Evolutionary conservation across 2,888 invertebrate species (phyloP).

Genomic region (Eumacrocentrus americanus): DNA sequence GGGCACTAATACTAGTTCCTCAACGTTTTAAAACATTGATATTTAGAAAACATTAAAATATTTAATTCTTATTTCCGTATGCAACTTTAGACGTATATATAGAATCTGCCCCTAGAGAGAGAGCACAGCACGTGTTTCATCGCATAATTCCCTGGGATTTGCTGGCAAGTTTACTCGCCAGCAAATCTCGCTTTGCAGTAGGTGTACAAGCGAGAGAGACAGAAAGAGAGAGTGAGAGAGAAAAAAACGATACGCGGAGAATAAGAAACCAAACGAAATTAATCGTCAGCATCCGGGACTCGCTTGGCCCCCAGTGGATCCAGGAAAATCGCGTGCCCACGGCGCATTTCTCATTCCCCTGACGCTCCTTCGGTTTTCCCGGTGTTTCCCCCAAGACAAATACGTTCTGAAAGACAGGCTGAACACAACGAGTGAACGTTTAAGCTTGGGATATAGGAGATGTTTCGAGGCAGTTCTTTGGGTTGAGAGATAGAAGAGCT

Average conservation of each 20-base stretch:
- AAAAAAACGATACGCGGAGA: constrained; percentile 13
- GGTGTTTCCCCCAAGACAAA: not conserved
- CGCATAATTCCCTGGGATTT: constrained; percentile 12
- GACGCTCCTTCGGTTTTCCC: not conserved
- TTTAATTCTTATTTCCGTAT: no score
- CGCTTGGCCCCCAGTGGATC: not conserved
- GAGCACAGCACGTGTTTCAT: not conserved
- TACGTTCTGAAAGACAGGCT: not conserved
- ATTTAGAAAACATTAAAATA: no score
- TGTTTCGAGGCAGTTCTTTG: no score
- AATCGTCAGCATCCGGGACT: constrained; percentile 24
- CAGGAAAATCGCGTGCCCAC: constrained; percentile 4
- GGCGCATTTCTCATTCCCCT: constrained; percentile 14
- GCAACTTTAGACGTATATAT: no score
- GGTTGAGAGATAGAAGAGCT: no score
- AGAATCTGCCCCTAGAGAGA: no score
- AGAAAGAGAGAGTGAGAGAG: not conserved
- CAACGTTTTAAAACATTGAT: no score
- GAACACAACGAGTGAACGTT: not conserved
- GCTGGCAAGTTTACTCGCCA: not conserved
- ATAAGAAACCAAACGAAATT: constrained; percentile 29
- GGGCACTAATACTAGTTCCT: no score
- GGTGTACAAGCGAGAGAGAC: not conserved
- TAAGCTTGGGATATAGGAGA: not conserved
- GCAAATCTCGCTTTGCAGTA: no score